Base-by-base conservation (phyloP, 2,888 invertebrate genomes). In the Oeneis ivallda region DNA sequence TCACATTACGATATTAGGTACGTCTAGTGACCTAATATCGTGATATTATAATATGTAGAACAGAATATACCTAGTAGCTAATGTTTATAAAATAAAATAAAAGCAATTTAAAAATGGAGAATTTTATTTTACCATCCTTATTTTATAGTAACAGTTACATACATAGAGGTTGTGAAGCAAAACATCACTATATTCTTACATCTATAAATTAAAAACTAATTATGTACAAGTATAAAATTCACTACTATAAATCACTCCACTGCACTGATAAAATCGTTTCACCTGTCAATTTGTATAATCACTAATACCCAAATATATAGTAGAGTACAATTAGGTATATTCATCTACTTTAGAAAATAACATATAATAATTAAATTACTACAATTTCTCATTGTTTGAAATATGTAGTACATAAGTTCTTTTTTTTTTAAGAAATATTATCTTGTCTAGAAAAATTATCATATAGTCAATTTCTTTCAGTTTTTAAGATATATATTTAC, bases 191-290 rank as follows among this genome's bases (percentile, higher is more conserved):
- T 84, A 76, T 78, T 79, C 80, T 81, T 86, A 83, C 77, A 82
- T 79, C 84, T 85, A 84, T 72, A 69, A 60, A 70, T 77, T 83
- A 82, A 82, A 80, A 80, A 79, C 80, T 84, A 85, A 78, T 77
- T 89, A 87, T 89, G 79, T 90, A 91, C 90, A 90, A 82, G 88
- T 91, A 89, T 84, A 90, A 90, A 90, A 90, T 82, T 83, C 82
- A 85, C 89, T 89, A 89, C 87, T 67, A 72, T 72, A 78, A 83
- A 76, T 79, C 82, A 82, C 82, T 72, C 81, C 75, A 77, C 76
- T n/a, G n/a, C n/a, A n/a, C n/a, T 79, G 78, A 84, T 81, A 83
- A 83, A 81, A 82, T 81, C 77, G 57, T 66, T 83, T 82, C 80
- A 81, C 81, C 78, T 81, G 81, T 84, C 71, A 68, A 56, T 70